Evolutionary conservation across 1,140 invertebrate genomes (phyloP), one percentile per base, ranked within the genome.

Genomic region (Streblospio benedicti): DNA sequence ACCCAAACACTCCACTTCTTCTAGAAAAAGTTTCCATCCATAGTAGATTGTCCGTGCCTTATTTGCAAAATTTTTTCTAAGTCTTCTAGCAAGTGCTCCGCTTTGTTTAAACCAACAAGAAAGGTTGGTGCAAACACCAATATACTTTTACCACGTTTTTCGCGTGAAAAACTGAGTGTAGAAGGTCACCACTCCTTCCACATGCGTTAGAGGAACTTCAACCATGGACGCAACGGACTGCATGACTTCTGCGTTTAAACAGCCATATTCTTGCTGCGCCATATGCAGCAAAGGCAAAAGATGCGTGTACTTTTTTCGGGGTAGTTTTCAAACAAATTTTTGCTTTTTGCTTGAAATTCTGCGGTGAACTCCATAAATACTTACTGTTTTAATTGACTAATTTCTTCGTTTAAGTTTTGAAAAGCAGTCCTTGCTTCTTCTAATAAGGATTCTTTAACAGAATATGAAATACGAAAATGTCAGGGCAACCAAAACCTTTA

Each of bases 261-360:
- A 54, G 35, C 52, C 52, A 33, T 23, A 28, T 20, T 54, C 33
- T 35, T 28, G 27, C 33, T 54, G 52, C 35, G 32, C 52, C 33
- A 54, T 23, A 33, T 28, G 28, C 28, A 54, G 32, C 35, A 54
- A 31, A 35, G 52, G 52, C 52, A 54, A 31, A 23, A 54, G 28
- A 30, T 28, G 28, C 16, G 27, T 54, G 25, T 28, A 28, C 33
- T 54, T 28, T 33, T 20, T 54, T 54, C 27, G 4, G 52, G 52
- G 28, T 54, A 54, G 28, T 33, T 28, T 9, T 20, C 33, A 54
- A 54, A 28, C 30, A 54, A 32, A 32, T 54, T 32, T 31, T 54
- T 33, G 35, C 23, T 23, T 33, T 54, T 54, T 54, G 30, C 27
- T 31, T 32, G 25, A 23, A 31, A 31, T 32, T 28, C 20, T 16